phyloP scores from a whole-genome alignment of 2,888 invertebrate genomes.

The Drosophila incognita region DNA sequence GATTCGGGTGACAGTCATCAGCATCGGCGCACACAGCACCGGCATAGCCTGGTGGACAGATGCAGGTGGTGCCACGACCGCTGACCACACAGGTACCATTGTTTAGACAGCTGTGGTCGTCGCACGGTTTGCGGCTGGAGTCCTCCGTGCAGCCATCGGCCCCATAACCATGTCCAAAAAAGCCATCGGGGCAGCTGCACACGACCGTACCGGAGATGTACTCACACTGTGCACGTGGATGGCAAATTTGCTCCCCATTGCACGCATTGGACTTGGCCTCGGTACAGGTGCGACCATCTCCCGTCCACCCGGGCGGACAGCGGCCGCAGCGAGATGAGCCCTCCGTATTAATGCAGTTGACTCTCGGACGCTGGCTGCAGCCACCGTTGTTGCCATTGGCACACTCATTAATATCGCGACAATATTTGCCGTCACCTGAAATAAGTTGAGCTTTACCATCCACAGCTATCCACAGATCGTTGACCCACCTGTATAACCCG shows the following conservation, averaged over 20 bases:
- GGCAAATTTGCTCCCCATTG: constrained; percentile 87
- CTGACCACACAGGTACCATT: constrained; percentile 85
- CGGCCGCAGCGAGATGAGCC: constrained; percentile 94
- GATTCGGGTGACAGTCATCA: constrained; percentile 89
- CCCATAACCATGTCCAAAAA: constrained; percentile 93
- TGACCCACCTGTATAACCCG: constrained; percentile 89
- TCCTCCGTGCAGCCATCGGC: constrained; percentile 88
- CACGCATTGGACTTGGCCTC: constrained; percentile 74
- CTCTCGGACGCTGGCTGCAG: constrained; percentile 92
- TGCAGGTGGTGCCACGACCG: constrained; percentile 75
- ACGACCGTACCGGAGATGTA: constrained; percentile 88
- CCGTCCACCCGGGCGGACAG: constrained; percentile 95
- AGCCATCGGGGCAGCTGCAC: constrained; percentile 92
- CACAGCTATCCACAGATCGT: neutral
- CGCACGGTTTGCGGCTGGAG: constrained; percentile 85
- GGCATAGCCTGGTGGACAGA: constrained; percentile 80
- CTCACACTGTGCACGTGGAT: constrained; percentile 92
- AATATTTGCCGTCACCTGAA: constrained; percentile 91
- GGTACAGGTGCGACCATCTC: constrained; percentile 91
- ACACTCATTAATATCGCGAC: constrained; percentile 96
- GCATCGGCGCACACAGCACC: constrained; percentile 87
- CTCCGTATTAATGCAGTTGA: constrained; percentile 94
- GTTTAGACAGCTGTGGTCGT: constrained; percentile 87
- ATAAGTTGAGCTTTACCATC: neutral
- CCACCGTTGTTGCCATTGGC: constrained; percentile 91